These are phyloP conservation scores for Lepidocolaptes lacrymiger DNA, from an alignment of 2,797 vertebrate genomes.

Conservation along the genomic window DNA sequence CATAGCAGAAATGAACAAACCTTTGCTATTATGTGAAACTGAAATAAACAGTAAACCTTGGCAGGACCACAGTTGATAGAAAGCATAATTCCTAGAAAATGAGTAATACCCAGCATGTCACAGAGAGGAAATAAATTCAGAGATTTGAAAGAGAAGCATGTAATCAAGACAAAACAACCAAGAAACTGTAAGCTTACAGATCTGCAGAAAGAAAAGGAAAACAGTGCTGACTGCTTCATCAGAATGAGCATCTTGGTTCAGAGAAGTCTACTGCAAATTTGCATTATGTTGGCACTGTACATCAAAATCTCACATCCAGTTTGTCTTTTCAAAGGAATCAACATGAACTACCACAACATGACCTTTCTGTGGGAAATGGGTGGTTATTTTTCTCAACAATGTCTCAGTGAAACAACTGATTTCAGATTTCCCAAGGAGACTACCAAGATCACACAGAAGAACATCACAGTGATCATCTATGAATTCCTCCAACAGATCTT, in stretches of 20 bases:
- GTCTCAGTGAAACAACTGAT: conserved; percentile 8
- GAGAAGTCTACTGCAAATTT: not conserved
- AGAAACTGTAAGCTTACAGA: not conserved
- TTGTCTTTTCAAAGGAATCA: conserved; percentile 41
- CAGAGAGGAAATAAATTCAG: conserved; percentile 28
- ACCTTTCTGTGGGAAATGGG: not conserved
- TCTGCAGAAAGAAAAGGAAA: not conserved
- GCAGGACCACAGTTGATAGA: not conserved
- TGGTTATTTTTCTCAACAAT: conserved; percentile 34
- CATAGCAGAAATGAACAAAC: not conserved
- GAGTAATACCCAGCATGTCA: conserved; percentile 39
- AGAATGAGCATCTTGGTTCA: not conserved
- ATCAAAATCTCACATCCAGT: not conserved
- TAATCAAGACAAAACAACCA: not conserved
- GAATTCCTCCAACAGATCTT: conserved; percentile 48
- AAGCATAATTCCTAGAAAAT: not conserved
- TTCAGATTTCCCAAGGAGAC: conserved; percentile 60
- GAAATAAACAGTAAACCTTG: conserved; percentile 23
- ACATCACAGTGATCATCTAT: not conserved
- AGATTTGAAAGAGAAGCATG: not conserved
- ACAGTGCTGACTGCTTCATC: not conserved
- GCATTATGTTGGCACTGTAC: conserved; percentile 2
- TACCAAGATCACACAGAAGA: not conserved
- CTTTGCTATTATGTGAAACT: not conserved
- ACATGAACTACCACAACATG: conserved; percentile 9